Conservation (phyloP, 2,113 vertebrate genomes). For the Actinemys pallida region DNA sequence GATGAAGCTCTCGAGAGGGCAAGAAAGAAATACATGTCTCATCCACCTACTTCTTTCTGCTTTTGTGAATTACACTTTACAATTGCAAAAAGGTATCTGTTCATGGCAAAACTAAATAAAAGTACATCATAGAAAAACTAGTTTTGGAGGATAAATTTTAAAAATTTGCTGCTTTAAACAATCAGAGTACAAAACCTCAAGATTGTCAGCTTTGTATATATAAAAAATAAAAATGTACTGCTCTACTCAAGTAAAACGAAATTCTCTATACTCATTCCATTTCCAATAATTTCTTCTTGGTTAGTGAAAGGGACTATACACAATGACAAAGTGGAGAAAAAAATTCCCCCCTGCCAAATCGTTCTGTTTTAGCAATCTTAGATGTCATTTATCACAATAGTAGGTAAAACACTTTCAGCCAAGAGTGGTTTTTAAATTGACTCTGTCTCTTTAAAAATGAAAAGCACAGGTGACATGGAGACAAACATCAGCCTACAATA, state of each 20-base stretch:
- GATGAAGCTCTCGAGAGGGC: neutral
- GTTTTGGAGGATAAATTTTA: neutral
- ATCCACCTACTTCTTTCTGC: neutral
- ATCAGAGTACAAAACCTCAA: neutral
- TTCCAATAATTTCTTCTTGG: neutral
- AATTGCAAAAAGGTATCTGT: neutral
- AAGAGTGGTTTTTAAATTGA: neutral
- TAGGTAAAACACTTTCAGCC: neutral
- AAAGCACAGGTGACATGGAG: neutral
- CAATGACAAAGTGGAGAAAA: neutral
- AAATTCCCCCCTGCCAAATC: neutral
- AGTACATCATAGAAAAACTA: neutral
- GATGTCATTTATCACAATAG: neutral
- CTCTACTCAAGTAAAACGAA: too few relatives aligned
- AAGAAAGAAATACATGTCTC: neutral
- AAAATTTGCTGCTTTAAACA: neutral
- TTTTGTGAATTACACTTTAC: neutral
- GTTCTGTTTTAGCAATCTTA: neutral
- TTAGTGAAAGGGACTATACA: neutral
- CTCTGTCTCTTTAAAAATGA: neutral
- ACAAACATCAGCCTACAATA: neutral
- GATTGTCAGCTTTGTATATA: neutral
- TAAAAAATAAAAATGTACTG: neutral
- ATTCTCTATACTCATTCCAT: neutral
- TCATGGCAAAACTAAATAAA: neutral